Conservation (phyloP, 2,888 invertebrate genomes). For the Cryptus viduatorius region DNA sequence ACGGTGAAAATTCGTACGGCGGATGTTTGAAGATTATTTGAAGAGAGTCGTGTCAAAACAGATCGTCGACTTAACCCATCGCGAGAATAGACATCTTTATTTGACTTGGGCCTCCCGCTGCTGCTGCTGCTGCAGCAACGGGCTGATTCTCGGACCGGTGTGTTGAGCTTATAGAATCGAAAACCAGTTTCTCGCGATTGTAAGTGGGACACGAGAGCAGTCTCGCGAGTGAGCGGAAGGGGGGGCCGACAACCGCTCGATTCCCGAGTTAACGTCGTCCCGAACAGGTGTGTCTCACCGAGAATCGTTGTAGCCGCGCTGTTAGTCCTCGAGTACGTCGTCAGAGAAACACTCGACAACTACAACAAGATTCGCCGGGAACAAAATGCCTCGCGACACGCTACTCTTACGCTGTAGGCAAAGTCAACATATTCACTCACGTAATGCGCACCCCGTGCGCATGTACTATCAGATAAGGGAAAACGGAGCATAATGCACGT, state of each 20-base stretch:
- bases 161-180: constrained; percentile 48
- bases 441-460: too few species aligned
- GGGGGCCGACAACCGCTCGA: constrained; percentile 9
- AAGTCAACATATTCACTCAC: background rate
- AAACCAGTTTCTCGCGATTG: constrained; percentile 72
- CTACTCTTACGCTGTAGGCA: background rate
- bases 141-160: background rate
- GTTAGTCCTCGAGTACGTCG: constrained; percentile 38
- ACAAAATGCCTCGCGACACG: background rate
- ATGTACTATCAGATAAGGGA: too few species aligned
- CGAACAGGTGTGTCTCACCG: constrained; percentile 66
- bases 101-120: constrained; percentile 4
- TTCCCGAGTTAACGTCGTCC: constrained; percentile 40
- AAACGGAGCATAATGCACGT: too few species aligned
- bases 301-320: constrained; percentile 57
- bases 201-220: constrained; percentile 72
- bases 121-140: background rate
- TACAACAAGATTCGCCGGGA: background rate
- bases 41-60: background rate
- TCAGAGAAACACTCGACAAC: constrained; percentile 12
- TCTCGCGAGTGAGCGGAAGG: constrained; percentile 6
- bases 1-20: background rate
- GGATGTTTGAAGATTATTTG: background rate
- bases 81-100: constrained; percentile 17
- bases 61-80: background rate